Conservation (phyloP, 2,888 invertebrate species). For the Aleiodes alternator region DNA sequence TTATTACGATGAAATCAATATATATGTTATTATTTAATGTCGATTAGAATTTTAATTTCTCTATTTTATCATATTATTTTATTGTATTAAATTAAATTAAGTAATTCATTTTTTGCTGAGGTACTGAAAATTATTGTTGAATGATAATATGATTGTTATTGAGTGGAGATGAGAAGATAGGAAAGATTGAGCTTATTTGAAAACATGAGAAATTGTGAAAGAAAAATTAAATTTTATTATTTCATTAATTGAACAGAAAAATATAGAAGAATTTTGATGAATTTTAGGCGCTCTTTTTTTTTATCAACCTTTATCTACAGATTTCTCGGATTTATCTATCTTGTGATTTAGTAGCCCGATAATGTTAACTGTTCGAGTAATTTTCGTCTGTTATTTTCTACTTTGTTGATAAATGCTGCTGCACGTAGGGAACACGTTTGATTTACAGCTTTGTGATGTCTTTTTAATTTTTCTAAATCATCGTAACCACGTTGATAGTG, state of each 20-base stretch:
- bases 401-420: constrained; percentile 61
- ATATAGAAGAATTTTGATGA: constrained; percentile 8
- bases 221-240: constrained; percentile 28
- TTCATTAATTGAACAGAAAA: constrained; percentile 19
- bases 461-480: constrained; percentile 55
- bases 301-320: not conserved
- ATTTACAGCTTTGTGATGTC: not conserved
- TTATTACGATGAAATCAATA: constrained; percentile 9
- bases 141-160: too few relatives aligned
- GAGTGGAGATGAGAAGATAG: too few relatives aligned
- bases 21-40: constrained; percentile 9
- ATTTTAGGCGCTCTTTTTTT: not conserved
- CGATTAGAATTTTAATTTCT: not conserved
- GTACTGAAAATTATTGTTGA: too few relatives aligned
- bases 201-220: not conserved
- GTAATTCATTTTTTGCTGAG: too few relatives aligned
- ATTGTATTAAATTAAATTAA: too few relatives aligned
- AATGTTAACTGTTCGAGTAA: constrained; percentile 11
- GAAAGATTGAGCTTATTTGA: not conserved
- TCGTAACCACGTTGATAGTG: constrained; percentile 85
- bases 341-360: not conserved
- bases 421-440: constrained; percentile 49
- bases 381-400: constrained; percentile 60
- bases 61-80: too few relatives aligned
- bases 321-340: not conserved